These are phyloP conservation scores for Picus viridis DNA, from an alignment of 2,797 vertebrate species.

Conservation along the genomic window DNA sequence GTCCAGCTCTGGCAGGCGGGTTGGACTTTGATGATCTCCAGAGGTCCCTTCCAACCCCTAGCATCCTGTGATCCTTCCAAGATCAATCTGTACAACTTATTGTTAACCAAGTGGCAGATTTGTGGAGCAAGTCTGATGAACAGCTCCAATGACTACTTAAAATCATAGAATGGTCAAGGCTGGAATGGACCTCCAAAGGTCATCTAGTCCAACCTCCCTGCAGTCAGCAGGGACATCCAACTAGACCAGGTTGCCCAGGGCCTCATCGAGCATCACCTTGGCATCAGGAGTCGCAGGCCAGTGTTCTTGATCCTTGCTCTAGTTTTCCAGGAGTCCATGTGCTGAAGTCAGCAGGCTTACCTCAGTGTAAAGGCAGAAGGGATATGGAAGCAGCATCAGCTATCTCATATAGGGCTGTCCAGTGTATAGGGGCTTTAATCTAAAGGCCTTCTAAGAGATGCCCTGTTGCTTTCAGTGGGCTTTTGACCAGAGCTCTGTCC, in stretches of 20 bases:
- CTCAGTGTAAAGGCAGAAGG: background rate
- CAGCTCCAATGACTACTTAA: background rate
- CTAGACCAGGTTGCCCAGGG: no score
- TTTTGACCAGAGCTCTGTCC: background rate
- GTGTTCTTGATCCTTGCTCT: background rate
- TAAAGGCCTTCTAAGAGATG: background rate
- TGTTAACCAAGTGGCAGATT: conserved; percentile 8
- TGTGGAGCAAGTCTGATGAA: conserved; percentile 3
- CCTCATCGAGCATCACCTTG: no score
- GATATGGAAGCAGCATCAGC: background rate
- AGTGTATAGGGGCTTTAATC: background rate
- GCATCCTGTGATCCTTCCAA: background rate
- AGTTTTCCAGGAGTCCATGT: background rate
- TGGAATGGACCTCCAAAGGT: no score
- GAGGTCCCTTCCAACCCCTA: no score
- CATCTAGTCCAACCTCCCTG: no score
- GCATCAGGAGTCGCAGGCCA: background rate
- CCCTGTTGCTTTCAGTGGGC: background rate
- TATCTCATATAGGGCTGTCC: background rate
- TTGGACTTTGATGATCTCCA: no score
- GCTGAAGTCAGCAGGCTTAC: background rate
- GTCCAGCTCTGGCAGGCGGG: no score
- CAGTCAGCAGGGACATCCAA: no score
- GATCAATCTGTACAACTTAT: conserved; percentile 10
- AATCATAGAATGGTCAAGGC: no score